phyloP scores from a whole-genome alignment of 2,797 vertebrate genomes.

The Passerculus sandwichensis region DNA sequence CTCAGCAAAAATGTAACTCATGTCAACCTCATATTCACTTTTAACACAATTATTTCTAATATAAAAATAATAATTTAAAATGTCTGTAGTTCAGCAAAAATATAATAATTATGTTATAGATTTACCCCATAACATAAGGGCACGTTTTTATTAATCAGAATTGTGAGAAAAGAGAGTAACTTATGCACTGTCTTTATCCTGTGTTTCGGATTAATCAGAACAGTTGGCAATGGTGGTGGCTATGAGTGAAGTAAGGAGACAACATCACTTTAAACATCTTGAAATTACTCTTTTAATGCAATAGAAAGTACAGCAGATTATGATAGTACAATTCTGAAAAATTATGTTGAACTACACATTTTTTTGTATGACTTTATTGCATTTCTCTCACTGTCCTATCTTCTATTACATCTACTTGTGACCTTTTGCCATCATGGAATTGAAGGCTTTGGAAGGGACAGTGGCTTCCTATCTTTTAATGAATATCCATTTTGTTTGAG shows the following conservation, averaged over 20 bases:
- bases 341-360: not conserved
- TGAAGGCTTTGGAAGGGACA: not conserved
- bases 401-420: not conserved
- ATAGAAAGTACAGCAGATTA: not conserved
- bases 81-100: not conserved
- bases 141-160: not conserved
- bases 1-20: not conserved
- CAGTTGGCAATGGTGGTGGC: not conserved
- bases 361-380: not conserved
- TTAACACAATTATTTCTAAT: not conserved
- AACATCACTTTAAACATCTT: not conserved
- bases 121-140: not conserved
- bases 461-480: not conserved
- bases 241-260: not conserved
- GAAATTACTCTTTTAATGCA: not conserved
- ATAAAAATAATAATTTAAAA: not conserved
- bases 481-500: not conserved
- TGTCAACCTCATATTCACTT: not conserved
- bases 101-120: not conserved
- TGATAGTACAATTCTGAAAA: not conserved
- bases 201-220: not conserved
- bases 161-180: not conserved
- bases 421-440: not conserved
- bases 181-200: not conserved
- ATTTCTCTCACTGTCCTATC: not conserved